A percentile compares a stretch with the other conserved stretches of the same genome.
phyloP scores from a whole-genome alignment of 2,113 vertebrate genomes.

The Petroica traversi region DNA sequence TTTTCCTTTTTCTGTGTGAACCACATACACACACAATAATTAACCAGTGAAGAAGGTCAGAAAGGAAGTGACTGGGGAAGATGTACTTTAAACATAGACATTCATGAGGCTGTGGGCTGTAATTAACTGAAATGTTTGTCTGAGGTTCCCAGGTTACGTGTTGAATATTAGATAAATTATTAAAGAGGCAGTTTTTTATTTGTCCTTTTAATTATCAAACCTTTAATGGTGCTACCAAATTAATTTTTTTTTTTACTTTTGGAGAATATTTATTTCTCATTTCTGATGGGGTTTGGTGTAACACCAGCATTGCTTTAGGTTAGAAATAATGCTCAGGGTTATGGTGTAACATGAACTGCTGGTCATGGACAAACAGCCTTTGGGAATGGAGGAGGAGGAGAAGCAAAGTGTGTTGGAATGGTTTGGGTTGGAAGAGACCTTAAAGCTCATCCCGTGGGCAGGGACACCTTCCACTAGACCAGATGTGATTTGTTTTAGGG shows the following conservation, averaged over 20 bases:
- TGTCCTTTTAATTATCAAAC: conserved; percentile 9
- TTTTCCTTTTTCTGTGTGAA: background rate
- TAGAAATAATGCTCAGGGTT: background rate
- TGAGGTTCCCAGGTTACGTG: background rate
- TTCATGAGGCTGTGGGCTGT: conserved; percentile 7
- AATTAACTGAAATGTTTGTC: conserved; percentile 32
- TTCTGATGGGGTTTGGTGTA: background rate
- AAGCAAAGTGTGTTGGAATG: background rate
- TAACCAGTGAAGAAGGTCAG: conserved; percentile 30
- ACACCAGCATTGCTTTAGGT: background rate
- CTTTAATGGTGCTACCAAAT: background rate
- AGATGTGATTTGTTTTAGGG: background rate
- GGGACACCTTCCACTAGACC: background rate
- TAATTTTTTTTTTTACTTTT: background rate
- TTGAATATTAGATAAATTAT: background rate
- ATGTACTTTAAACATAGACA: conserved; percentile 6
- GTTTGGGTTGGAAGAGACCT: background rate
- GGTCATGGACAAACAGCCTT: background rate
- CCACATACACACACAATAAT: conserved; percentile 14
- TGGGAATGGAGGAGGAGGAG: background rate
- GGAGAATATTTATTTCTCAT: background rate
- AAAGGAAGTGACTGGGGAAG: conserved; percentile 26
- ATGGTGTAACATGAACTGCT: background rate
- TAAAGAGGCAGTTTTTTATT: background rate
- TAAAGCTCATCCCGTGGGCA: background rate